Evolutionary conservation across 2,888 invertebrate genomes (phyloP), one percentile per base, ranked within the genome.

Genomic region (Corythucha ciliata): DNA sequence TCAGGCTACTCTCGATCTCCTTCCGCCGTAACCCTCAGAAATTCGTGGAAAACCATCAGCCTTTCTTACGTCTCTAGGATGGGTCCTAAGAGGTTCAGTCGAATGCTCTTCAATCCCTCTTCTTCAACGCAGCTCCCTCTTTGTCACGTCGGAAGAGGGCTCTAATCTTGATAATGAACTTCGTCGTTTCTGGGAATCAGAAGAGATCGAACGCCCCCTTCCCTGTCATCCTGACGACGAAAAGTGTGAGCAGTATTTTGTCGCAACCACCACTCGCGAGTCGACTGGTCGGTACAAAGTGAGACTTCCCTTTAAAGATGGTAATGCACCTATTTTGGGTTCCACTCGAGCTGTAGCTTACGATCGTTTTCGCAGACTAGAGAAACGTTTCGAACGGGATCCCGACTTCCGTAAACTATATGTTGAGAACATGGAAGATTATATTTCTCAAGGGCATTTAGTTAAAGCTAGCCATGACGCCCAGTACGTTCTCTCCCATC

Each of bases 401-500:
- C 48, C 27, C 24, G 14, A 20, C 4, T 33, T 40, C 20, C 14
- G 27, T 21, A 3, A 27, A 5, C 22, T 44, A n/a, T 52, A 48
- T 18, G 10, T 32, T 26, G 39, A 10, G n/a, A 40, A 41, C 20
- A 16, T 52, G n/a, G n/a, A 26, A 16, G 48, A 48, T 25, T 52
- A 52, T 40, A 32, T 52, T n/a, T 4, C 14, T 7, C 32, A 48
- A 33, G 44, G 52, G 8, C 44, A 33, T 22, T 18, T 52, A 33
- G 36, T 44, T 8, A 12, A 14, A n/a, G 48, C 52, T 4, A 16
- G 21, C 2, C 18, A 14, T 20, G 20, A 32, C n/a, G 26, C 48
- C 29, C 22, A 39, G 22, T 52, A 52, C 22, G 14, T 52, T 22
- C 12, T 52, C 40, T 39, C 48, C 20, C 52, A 52, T 24, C 52